These are phyloP conservation scores for Cladorhizidae sp. DNA, from an alignment of 37 sponge, comb jelly and placozoan species.

Conservation along the genomic window DNA sequence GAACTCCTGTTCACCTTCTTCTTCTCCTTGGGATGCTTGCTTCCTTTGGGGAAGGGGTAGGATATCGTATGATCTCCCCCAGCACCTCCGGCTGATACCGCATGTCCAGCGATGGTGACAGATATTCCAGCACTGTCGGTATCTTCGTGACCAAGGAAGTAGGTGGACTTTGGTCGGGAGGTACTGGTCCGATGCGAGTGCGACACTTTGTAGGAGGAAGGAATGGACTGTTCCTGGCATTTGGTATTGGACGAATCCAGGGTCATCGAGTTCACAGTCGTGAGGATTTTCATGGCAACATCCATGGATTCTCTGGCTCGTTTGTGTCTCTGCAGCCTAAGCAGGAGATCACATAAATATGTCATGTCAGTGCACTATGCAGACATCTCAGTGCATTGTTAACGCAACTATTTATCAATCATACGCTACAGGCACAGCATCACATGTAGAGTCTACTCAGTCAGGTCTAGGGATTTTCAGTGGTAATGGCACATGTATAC, in stretches of 20 bases:
- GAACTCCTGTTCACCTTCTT: conserved; percentile 22
- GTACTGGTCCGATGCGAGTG: not conserved
- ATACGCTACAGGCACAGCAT: too few species aligned
- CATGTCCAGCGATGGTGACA: not conserved
- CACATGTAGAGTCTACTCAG: too few species aligned
- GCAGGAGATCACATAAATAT: too few species aligned
- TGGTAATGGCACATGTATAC: too few species aligned
- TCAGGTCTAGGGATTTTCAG: too few species aligned
- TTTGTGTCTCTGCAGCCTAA: not conserved
- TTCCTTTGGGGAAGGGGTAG: not conserved
- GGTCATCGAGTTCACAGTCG: not conserved
- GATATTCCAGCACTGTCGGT: not conserved
- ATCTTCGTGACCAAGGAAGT: not conserved
- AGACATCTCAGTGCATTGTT: too few species aligned
- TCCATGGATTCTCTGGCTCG: conserved; percentile 16
- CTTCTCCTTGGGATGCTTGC: not conserved
- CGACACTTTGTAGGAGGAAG: not conserved
- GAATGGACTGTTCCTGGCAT: not conserved
- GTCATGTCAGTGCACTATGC: too few species aligned
- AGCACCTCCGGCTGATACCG: not conserved
- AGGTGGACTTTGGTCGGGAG: not conserved
- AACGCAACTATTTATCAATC: too few species aligned
- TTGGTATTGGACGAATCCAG: not conserved
- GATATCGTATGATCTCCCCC: conserved; percentile 25
- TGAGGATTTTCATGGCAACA: conserved; percentile 16